These are phyloP conservation scores for Sebastes paucispinis DNA, from an alignment of 2,797 vertebrate genomes.

Conservation along the genomic window DNA sequence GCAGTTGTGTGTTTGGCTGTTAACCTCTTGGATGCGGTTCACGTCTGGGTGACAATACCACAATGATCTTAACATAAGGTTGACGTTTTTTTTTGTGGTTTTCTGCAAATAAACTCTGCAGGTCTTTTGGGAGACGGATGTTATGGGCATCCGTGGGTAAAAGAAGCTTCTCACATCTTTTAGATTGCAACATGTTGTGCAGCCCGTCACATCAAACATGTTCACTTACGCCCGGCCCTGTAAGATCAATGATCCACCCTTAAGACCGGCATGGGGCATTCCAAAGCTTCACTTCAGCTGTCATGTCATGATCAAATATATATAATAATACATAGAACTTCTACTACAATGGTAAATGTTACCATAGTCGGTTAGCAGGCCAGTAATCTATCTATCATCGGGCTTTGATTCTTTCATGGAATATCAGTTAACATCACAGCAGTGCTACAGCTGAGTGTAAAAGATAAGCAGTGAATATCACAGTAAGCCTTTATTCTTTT, in stretches of 20 bases:
- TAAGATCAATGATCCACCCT: not conserved
- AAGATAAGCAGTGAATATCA: slow-evolving; percentile 32
- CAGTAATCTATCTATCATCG: slow-evolving; percentile 14
- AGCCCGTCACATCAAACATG: not conserved
- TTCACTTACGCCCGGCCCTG: accelerated
- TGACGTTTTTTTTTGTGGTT: not conserved
- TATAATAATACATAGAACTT: not conserved
- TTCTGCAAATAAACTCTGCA: not conserved
- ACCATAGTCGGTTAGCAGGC: not conserved
- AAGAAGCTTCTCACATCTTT: not conserved
- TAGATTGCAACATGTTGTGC: not conserved
- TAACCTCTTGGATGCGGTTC: not conserved
- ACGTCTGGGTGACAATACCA: not conserved
- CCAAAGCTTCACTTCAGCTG: not conserved
- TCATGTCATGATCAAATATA: slow-evolving; percentile 5
- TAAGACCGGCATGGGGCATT: not conserved
- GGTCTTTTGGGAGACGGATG: not conserved
- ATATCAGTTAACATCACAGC: slow-evolving; percentile 16
- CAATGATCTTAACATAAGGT: not conserved
- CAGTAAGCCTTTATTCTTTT: slow-evolving; percentile 40
- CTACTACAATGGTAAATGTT: not conserved
- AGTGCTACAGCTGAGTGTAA: slow-evolving; percentile 18
- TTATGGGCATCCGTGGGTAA: not conserved
- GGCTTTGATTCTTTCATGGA: slow-evolving; percentile 27
- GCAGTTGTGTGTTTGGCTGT: accelerated